Percentiles rank a stretch among this genome's conserved stretches.
phyloP scores from a whole-genome alignment of 2,888 invertebrate genomes.

The Tenthredo amoena region DNA sequence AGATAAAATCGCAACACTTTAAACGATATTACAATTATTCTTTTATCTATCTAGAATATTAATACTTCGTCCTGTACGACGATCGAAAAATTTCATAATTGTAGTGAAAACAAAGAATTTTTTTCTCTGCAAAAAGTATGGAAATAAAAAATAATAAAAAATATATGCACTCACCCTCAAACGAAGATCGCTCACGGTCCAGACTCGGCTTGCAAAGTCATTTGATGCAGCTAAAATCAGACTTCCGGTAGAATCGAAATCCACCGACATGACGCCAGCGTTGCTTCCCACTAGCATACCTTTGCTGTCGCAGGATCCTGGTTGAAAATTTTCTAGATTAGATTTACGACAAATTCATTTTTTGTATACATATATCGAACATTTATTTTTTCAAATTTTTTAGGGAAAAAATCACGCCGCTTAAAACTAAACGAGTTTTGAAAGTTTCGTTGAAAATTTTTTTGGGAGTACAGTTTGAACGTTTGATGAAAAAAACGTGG shows the following conservation, averaged over 20 bases:
- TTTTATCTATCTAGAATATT: background rate
- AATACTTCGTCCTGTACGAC: background rate
- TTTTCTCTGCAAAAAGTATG: too few relatives aligned
- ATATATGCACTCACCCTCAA: slow-evolving; percentile 87
- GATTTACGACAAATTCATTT: background rate
- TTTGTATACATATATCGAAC: background rate
- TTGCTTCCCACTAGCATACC: slow-evolving; percentile 95
- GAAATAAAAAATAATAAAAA: background rate
- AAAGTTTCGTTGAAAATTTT: too few relatives aligned
- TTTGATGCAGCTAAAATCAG: slow-evolving; percentile 95
- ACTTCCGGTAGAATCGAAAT: slow-evolving; percentile 95
- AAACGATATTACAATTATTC: background rate
- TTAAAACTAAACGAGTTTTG: too few relatives aligned
- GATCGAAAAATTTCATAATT: background rate
- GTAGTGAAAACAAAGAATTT: background rate
- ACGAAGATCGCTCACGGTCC: slow-evolving; percentile 95
- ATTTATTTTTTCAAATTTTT: background rate
- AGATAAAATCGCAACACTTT: too few relatives aligned
- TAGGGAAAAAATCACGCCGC: too few relatives aligned
- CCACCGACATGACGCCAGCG: slow-evolving; percentile 97
- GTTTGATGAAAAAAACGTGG: background rate
- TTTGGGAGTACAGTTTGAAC: too few relatives aligned
- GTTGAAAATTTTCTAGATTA: slow-evolving; percentile 58
- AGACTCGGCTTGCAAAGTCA: slow-evolving; percentile 97
- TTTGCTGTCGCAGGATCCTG: slow-evolving; percentile 86